phyloP scores from a whole-genome alignment of 2,888 invertebrate genomes.

The Lasioglossum morio region DNA sequence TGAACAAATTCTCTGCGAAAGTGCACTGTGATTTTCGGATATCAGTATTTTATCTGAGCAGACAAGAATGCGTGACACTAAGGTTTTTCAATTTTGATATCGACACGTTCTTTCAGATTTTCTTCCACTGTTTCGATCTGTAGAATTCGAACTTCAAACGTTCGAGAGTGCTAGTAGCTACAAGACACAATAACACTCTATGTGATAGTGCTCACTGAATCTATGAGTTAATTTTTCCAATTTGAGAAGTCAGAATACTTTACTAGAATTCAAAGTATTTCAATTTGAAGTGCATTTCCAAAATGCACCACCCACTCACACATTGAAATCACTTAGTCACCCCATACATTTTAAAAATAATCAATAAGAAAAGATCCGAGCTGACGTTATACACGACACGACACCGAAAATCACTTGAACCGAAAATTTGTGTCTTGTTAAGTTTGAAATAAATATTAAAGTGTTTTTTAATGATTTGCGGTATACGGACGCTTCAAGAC shows the following conservation, averaged over 20 bases:
- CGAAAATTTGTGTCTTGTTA: too few relatives aligned
- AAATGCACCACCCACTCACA: too few relatives aligned
- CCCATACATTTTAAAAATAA: too few relatives aligned
- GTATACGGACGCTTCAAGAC: too few relatives aligned
- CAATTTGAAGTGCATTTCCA: too few relatives aligned
- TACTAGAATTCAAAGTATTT: not conserved
- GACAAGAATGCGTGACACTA: not conserved
- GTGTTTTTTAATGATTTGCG: too few relatives aligned
- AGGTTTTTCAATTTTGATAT: not conserved
- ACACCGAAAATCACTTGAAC: too few relatives aligned
- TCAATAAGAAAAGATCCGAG: too few relatives aligned
- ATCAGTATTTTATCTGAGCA: not conserved
- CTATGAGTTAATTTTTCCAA: not conserved
- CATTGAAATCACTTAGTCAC: too few relatives aligned
- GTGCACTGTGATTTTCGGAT: not conserved
- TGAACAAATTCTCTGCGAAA: not conserved
- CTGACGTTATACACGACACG: too few relatives aligned
- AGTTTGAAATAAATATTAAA: too few relatives aligned
- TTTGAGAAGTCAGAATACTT: not conserved
- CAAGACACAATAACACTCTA: not conserved
- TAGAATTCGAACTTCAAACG: not conserved
- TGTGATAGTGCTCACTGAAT: not conserved
- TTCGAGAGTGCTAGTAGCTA: not conserved
- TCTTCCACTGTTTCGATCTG: not conserved
- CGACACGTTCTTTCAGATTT: not conserved